Evolutionary conservation across 2,888 invertebrate genomes (phyloP).

Genomic region (Tridacna gigas): DNA sequence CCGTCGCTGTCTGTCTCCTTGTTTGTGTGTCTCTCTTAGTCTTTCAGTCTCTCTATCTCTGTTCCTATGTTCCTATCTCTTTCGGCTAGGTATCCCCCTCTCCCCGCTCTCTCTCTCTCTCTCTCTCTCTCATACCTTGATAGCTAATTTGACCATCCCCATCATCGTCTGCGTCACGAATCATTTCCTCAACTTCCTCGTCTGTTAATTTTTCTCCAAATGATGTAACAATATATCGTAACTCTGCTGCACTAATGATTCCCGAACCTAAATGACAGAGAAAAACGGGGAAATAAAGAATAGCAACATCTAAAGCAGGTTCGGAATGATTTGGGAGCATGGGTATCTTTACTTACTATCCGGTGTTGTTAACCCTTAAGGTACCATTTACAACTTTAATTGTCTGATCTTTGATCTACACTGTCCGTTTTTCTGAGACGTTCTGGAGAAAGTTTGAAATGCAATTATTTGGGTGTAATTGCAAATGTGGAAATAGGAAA

Average conservation of each 20-base stretch:
- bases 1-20: background rate
- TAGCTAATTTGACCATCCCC: conserved; percentile 62
- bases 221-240: conserved; percentile 55
- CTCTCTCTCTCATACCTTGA: conserved; percentile 37
- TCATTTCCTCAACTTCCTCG: conserved; percentile 63
- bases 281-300: no score
- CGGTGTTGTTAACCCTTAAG: no score
- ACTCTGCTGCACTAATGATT: conserved; percentile 55
- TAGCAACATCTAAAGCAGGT: no score
- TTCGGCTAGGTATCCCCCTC: background rate
- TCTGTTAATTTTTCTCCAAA: conserved; percentile 56
- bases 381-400: no score
- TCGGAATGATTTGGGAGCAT: no score
- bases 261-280: conserved; percentile 39
- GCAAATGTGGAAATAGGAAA: no score
- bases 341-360: no score
- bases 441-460: no score
- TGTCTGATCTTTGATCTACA: no score
- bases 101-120: background rate
- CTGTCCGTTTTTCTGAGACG: no score
- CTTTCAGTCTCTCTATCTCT: background rate
- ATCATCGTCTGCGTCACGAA: conserved; percentile 61
- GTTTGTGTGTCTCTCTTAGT: background rate
- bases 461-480: no score
- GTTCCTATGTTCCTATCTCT: background rate